Conservation (phyloP, 2,888 invertebrate species). For the Apotomis capreana region DNA sequence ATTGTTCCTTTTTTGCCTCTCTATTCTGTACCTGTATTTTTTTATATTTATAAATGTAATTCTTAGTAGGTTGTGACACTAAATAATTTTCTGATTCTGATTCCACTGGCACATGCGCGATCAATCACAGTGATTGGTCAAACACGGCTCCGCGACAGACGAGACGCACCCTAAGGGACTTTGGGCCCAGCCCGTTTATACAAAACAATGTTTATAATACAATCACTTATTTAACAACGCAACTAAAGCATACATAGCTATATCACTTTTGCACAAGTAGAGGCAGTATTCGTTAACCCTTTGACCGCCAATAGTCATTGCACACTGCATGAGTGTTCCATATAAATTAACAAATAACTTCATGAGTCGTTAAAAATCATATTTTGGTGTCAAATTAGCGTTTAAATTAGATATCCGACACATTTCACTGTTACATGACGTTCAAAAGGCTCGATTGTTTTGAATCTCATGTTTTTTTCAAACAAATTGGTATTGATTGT, state of each 20-base stretch:
- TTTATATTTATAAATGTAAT: too few relatives aligned
- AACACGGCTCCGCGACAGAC: not conserved
- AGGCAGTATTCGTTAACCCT: not conserved
- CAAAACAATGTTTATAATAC: slow-evolving; percentile 22
- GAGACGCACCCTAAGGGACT: not conserved
- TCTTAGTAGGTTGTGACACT: too few relatives aligned
- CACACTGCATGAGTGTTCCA: not conserved
- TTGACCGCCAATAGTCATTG: not conserved
- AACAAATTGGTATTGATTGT: not conserved
- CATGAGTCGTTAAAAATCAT: too few relatives aligned
- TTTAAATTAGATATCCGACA: not conserved
- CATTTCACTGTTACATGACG: not conserved
- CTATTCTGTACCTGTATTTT: too few relatives aligned
- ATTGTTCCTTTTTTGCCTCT: too few relatives aligned
- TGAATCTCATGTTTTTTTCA: not conserved
- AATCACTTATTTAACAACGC: slow-evolving; percentile 9
- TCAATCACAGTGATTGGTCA: too few relatives aligned
- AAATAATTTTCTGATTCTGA: too few relatives aligned
- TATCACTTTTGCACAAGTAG: slow-evolving; percentile 31
- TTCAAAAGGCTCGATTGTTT: not conserved
- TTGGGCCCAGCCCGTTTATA: slow-evolving; percentile 35
- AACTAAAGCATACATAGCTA: slow-evolving; percentile 35
- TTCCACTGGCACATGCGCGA: too few relatives aligned
- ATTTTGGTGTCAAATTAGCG: too few relatives aligned
- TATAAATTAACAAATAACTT: too few relatives aligned